These are phyloP conservation scores for Poeciliopsis gracilis DNA, from an alignment of 2,797 vertebrate species.

Conservation along the genomic window DNA sequence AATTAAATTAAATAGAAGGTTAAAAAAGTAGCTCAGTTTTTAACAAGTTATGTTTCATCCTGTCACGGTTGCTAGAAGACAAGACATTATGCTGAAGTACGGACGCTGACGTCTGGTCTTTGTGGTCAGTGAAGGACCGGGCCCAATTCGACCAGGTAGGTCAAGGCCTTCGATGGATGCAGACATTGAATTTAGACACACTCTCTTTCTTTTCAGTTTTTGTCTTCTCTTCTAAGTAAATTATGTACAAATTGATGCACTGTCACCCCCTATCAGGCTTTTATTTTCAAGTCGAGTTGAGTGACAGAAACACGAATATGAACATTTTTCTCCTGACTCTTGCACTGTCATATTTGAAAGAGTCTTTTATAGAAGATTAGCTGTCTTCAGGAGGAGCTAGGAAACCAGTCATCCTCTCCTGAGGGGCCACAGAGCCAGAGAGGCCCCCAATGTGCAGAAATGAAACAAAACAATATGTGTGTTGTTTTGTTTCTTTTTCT, in stretches of 20 bases:
- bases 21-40: background rate
- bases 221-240: background rate
- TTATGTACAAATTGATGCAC: background rate
- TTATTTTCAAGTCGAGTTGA: too few species aligned
- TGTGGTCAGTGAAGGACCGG: background rate
- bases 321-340: background rate
- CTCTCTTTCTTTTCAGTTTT: background rate
- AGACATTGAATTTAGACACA: too few species aligned
- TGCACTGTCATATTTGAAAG: background rate
- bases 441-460: background rate
- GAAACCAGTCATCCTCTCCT: background rate
- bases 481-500: background rate
- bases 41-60: background rate
- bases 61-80: background rate
- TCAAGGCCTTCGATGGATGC: too few species aligned
- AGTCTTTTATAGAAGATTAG: background rate
- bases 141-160: too few species aligned
- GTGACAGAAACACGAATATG: background rate
- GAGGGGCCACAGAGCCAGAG: background rate
- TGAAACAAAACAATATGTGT: background rate
- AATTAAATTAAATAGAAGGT: too few species aligned
- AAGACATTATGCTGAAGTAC: background rate
- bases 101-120: background rate
- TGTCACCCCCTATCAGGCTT: background rate
- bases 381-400: background rate